Percentiles rank a stretch among this genome's conserved stretches.
These are phyloP conservation scores for Drepanosiphum platanoidis DNA, from an alignment of 2,888 invertebrate genomes.

Conservation along the genomic window DNA sequence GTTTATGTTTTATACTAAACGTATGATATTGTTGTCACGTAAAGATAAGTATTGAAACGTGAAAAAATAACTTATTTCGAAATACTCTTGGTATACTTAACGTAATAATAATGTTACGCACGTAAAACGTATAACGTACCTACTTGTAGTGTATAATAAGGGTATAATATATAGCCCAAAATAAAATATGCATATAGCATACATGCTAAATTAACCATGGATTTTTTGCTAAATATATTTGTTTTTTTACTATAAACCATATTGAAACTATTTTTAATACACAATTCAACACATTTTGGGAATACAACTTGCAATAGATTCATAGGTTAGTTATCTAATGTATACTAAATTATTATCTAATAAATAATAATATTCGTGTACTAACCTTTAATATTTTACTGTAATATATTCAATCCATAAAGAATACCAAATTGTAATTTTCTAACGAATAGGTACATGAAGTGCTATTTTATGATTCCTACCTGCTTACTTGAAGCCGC, in stretches of 20 bases:
- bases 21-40: not conserved
- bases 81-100: too few species aligned
- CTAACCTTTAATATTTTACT: too few species aligned
- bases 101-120: conserved; percentile 33
- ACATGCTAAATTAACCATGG: not conserved
- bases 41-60: conserved; percentile 23
- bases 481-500: too few species aligned
- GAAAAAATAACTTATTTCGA: conserved; percentile 23
- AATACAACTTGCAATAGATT: too few species aligned
- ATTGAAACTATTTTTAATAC: not conserved
- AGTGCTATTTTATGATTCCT: not conserved
- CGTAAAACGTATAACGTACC: too few species aligned
- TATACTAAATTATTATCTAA: too few species aligned
- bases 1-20: not conserved
- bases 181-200: not conserved
- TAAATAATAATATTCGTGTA: too few species aligned
- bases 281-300: not conserved
- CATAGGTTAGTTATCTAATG: too few species aligned
- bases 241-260: not conserved
- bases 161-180: not conserved
- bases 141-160: not conserved
- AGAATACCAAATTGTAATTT: not conserved
- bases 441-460: not conserved
- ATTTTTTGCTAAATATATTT: conserved; percentile 1
- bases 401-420: not conserved